Conservation (phyloP, 2,888 invertebrate species). For the Melanostoma mellinum region DNA sequence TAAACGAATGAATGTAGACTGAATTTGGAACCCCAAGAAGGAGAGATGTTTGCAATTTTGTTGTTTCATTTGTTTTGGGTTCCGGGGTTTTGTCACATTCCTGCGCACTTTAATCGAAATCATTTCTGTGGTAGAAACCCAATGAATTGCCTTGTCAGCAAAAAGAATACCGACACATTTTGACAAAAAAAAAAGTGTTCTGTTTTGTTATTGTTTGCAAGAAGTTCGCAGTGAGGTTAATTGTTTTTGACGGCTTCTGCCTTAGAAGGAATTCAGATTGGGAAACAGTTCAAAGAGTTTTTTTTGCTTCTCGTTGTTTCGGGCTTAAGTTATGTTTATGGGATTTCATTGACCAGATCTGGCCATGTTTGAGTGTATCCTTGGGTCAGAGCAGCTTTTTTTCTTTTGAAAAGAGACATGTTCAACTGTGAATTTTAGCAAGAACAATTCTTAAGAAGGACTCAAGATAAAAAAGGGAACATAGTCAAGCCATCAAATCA, state of each 20-base stretch:
- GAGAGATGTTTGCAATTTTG: conserved; percentile 10
- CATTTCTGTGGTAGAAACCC: conserved; percentile 17
- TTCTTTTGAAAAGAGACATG: no score
- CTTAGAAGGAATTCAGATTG: conserved; percentile 26
- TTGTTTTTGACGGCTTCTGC: conserved; percentile 44
- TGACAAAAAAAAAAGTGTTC: conserved; percentile 25
- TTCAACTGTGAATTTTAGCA: no score
- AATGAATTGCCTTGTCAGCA: conserved; percentile 35
- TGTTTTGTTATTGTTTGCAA: conserved; percentile 14
- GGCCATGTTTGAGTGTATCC: no score
- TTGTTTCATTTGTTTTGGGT: conserved; percentile 8
- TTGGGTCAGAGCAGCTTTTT: no score
- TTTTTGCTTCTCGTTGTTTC: not conserved
- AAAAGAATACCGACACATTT: not conserved
- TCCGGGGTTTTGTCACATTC: conserved; percentile 41
- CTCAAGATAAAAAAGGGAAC: no score
- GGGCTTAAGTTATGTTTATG: not conserved
- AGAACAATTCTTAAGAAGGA: no score
- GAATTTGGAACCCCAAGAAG: conserved; percentile 11
- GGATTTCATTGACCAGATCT: no score
- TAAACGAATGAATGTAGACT: not conserved
- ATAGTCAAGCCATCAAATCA: no score
- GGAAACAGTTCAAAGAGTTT: conserved; percentile 20
- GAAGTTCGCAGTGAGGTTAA: conserved; percentile 16
- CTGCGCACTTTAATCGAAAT: conserved; percentile 29